Evolutionary conservation across 2,888 invertebrate species (phyloP).

Genomic region (Sphaeridia pumilis): DNA sequence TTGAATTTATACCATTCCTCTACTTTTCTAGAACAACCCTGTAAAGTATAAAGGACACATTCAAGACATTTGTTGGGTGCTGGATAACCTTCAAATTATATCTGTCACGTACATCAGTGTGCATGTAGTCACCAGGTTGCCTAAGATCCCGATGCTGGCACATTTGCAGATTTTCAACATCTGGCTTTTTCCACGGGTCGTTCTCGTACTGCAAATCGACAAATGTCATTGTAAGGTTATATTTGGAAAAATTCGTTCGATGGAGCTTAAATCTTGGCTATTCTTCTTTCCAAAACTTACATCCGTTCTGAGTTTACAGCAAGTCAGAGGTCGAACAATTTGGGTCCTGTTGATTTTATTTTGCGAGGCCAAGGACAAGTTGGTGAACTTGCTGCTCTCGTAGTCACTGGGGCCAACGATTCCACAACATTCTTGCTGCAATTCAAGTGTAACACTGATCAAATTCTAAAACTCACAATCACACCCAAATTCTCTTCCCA

Average conservation of each 20-base stretch:
- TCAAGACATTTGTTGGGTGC: slow-evolving; percentile 15
- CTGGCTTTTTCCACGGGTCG: slow-evolving; percentile 36
- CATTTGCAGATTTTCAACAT: slow-evolving; percentile 33
- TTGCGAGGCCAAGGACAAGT: slow-evolving; percentile 38
- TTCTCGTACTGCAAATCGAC: slow-evolving; percentile 22
- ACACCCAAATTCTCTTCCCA: background rate
- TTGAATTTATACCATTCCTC: slow-evolving; percentile 42
- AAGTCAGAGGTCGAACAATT: slow-evolving; percentile 34
- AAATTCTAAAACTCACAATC: background rate
- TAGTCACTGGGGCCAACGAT: slow-evolving; percentile 41
- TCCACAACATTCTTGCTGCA: slow-evolving; percentile 41
- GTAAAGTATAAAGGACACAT: slow-evolving; percentile 39
- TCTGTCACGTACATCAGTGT: no score
- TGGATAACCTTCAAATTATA: background rate
- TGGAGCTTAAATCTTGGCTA: background rate
- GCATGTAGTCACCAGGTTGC: background rate
- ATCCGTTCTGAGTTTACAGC: slow-evolving; percentile 36
- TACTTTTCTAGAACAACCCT: slow-evolving; percentile 44
- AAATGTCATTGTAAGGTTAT: no score
- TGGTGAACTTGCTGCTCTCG: slow-evolving; percentile 42
- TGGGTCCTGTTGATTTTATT: slow-evolving; percentile 6
- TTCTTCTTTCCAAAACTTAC: slow-evolving; percentile 10
- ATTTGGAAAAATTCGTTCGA: background rate
- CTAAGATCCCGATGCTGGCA: slow-evolving; percentile 35
- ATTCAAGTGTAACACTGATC: no score